Evolutionary conservation across 2,113 vertebrate species (phyloP), one percentile per base, ranked within the genome.

Genomic region (Coptodon bakossiorum): DNA sequence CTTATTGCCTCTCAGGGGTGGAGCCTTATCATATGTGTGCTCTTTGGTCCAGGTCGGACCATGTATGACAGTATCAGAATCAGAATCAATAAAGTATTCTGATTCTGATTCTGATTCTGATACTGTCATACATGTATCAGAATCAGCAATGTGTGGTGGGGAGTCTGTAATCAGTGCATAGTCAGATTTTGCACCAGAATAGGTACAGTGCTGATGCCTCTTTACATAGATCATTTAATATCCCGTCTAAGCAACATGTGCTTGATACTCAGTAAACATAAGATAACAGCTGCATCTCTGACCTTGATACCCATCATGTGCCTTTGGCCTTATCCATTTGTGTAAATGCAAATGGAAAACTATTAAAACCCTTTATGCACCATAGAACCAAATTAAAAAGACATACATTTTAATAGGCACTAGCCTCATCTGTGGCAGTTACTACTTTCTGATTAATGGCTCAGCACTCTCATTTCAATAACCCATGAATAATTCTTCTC

Each of bases 321-420:
- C 76, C 90, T 87, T 89, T 86, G 88, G 83, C 81, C 71, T 19
- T 12, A 43, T 38, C 63, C 31, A 7, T 87, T 80, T 48, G 29
- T 13, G 16, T 88, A 80, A 86, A 90, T 81, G 89, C 84, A 84
- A 92, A 92, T 90, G 87, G 93, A 90, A 87, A 86, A 88, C 89
- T 88, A 89, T 93, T 91, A 92, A 92, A 91, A 81, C 82, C 78
- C 57, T 88, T 85, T 59, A 24, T 86, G 90, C 83, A n/a, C 48
- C 86, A 81, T 90, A 27, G 34, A 16, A 84, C 81, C 88, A 94
- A 94, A 94, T 94, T 94, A 95, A 93, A 94, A 93, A 92, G 90
- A 93, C 93, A 95, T 95, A 94, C 89, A 94, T 96, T 95, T 94
- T 95, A 95, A 95, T 95, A 91, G 91, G 86, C 81, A 54, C 71